These are phyloP conservation scores for Pyrrhia umbra DNA, from an alignment of 2,888 invertebrate species.

Conservation along the genomic window DNA sequence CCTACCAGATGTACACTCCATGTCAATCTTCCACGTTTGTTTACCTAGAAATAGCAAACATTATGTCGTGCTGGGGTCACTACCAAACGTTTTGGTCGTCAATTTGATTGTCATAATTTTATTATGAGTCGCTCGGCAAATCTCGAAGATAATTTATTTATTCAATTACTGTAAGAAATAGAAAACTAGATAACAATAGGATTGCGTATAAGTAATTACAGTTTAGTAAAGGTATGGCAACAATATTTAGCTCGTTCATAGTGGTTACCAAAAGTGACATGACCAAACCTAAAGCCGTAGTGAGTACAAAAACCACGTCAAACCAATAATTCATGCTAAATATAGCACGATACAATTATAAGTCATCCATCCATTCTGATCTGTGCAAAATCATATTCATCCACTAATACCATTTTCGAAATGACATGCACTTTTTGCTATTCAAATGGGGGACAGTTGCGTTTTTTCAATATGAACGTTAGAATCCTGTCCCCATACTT, in stretches of 20 bases:
- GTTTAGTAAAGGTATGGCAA: conserved; percentile 1
- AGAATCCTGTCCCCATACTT: conserved; percentile 69
- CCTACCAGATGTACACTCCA: conserved; percentile 88
- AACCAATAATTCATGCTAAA: conserved; percentile 90
- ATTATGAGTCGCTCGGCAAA: conserved; percentile 71
- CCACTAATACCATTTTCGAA: conserved; percentile 87
- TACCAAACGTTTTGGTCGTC: conserved; percentile 79
- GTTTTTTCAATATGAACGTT: conserved; percentile 81
- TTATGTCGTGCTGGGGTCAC: conserved; percentile 82
- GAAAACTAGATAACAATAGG: conserved; percentile 14
- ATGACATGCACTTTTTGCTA: conserved; percentile 90
- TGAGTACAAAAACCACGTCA: conserved; percentile 81
- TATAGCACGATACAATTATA: conserved; percentile 88
- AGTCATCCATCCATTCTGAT: conserved; percentile 88
- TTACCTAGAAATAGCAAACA: conserved; percentile 89
- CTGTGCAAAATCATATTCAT: conserved; percentile 88
- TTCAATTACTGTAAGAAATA: conserved; percentile 48
- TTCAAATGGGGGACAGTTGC: conserved; percentile 89
- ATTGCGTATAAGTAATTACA: neutral
- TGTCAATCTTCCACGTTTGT: conserved; percentile 88
- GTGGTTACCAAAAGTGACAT: conserved; percentile 29
- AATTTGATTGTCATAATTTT: conserved; percentile 86
- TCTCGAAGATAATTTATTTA: conserved; percentile 70
- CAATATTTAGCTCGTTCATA: conserved; percentile 14
- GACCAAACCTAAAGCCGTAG: conserved; percentile 42